phyloP scores from a whole-genome alignment of 2,888 invertebrate species.

The Plusia festucae region DNA sequence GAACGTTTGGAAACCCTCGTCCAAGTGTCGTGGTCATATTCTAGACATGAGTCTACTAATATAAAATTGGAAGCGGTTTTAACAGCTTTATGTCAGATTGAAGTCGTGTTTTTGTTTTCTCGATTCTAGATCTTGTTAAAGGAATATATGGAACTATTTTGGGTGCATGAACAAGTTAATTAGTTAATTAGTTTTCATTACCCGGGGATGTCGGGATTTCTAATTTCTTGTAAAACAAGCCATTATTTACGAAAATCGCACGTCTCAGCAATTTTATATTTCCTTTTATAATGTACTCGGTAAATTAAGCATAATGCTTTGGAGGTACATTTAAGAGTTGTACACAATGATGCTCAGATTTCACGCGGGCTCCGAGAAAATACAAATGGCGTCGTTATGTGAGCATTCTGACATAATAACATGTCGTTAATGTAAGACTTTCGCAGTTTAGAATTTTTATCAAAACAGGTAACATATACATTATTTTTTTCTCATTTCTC shows the following conservation, averaged over 20 bases:
- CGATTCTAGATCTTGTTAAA: too few relatives aligned
- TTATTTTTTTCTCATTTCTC: too few relatives aligned
- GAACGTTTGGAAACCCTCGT: not conserved
- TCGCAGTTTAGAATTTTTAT: not conserved
- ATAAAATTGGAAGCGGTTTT: not conserved
- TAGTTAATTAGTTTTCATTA: too few relatives aligned
- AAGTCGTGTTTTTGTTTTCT: too few relatives aligned
- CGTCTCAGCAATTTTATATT: too few relatives aligned
- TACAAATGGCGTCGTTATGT: constrained; percentile 35
- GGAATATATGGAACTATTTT: too few relatives aligned
- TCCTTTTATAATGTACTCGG: constrained; percentile 3
- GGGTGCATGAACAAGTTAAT: too few relatives aligned
- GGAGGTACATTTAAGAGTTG: constrained; percentile 22
- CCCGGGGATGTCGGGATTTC: too few relatives aligned
- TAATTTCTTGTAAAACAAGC: too few relatives aligned
- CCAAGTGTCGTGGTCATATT: not conserved
- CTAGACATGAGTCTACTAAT: not conserved
- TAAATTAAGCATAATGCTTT: constrained; percentile 6
- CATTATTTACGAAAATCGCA: not conserved
- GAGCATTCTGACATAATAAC: constrained; percentile 20
- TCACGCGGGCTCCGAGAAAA: constrained; percentile 14
- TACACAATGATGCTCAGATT: constrained; percentile 30
- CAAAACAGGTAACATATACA: too few relatives aligned
- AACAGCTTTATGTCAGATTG: not conserved
- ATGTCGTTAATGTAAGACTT: constrained; percentile 16